A percentile compares a stretch with the other conserved stretches of the same genome.
phyloP scores from a whole-genome alignment of 1,140 invertebrate species.

The Lycorma delicatula region DNA sequence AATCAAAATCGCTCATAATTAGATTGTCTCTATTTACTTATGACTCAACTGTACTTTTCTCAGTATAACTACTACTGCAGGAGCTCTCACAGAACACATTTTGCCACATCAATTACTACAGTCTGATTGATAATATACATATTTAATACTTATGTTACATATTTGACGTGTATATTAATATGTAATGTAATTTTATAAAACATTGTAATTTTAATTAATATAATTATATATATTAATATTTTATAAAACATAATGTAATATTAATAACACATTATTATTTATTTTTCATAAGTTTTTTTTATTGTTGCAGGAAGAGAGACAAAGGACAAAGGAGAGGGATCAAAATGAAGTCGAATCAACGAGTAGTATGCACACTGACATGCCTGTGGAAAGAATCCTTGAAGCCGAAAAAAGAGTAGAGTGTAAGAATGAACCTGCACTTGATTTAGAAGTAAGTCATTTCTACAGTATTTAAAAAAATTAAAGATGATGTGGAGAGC shows the following conservation, averaged over 20 bases:
- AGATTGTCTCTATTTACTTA: too few relatives aligned
- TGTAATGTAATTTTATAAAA: too few relatives aligned
- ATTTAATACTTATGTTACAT: too few relatives aligned
- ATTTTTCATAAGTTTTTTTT: neutral
- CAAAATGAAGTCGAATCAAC: conserved; percentile 74
- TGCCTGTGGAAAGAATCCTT: conserved; percentile 73
- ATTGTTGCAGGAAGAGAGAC: conserved; percentile 58
- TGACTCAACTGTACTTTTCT: too few relatives aligned
- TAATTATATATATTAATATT: neutral
- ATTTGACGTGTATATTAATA: neutral
- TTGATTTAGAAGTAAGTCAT: too few relatives aligned
- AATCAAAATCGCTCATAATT: too few relatives aligned
- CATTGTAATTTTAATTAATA: neutral
- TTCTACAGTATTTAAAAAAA: too few relatives aligned
- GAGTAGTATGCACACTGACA: conserved; percentile 58
- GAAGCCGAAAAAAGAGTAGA: conserved; percentile 74
- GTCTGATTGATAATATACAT: too few relatives aligned
- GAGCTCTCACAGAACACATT: too few relatives aligned
- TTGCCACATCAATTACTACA: too few relatives aligned
- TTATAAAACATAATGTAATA: neutral
- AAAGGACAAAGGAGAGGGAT: conserved; percentile 70
- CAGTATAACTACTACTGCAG: too few relatives aligned
- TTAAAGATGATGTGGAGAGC: too few relatives aligned
- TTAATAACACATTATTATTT: conserved; percentile 2
- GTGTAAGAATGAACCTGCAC: conserved; percentile 51